phyloP scores from a whole-genome alignment of 2,113 vertebrate species.

The Aepyceros melampus region DNA sequence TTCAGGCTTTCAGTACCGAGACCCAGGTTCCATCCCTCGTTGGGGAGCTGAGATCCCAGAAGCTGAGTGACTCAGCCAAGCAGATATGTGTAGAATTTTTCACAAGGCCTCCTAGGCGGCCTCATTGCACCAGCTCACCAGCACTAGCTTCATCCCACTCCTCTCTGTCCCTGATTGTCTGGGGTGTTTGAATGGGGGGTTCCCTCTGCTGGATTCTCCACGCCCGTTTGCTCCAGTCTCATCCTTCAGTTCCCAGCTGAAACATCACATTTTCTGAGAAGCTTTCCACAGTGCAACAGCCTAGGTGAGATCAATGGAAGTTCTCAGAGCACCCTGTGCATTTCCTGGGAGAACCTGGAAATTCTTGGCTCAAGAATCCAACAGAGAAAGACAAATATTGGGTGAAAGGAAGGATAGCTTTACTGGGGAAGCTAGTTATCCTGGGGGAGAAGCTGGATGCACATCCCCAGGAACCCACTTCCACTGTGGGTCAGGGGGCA shows the following conservation, averaged over 20 bases:
- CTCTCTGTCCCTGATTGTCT: neutral
- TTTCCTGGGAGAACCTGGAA: neutral
- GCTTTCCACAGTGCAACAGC: neutral
- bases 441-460: neutral
- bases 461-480: neutral
- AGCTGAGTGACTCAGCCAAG: neutral
- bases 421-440: neutral
- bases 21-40: neutral
- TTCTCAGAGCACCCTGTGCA: accelerated
- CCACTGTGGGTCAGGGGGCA: neutral
- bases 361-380: neutral
- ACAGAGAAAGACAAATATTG: neutral
- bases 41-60: neutral
- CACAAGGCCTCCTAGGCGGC: accelerated
- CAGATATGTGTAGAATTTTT: neutral
- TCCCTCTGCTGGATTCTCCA: neutral
- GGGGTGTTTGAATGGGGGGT: neutral
- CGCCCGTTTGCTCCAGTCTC: neutral
- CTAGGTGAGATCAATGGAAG: neutral
- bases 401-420: neutral
- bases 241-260: neutral
- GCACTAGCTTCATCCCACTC: neutral
- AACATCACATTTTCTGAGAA: neutral
- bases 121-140: neutral
- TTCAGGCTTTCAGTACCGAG: neutral